These are phyloP conservation scores for Channa argus DNA, from an alignment of 2,113 vertebrate species.

Conservation along the genomic window DNA sequence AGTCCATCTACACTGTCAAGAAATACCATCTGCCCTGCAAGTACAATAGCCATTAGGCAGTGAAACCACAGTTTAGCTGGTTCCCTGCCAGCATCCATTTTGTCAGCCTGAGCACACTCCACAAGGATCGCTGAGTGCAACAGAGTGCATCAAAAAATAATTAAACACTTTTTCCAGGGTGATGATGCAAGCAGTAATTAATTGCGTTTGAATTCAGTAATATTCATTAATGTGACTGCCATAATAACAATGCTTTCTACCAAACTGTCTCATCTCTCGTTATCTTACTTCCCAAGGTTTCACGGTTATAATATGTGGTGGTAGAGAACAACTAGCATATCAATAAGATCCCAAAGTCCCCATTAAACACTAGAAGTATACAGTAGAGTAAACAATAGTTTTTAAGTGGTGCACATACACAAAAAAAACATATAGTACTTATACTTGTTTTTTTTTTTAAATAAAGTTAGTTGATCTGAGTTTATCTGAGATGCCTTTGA, in stretches of 20 bases:
- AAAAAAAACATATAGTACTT: neutral
- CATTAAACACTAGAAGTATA: neutral
- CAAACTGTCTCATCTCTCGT: constrained; percentile 55
- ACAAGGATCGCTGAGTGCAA: constrained; percentile 60
- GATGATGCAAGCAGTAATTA: constrained; percentile 79
- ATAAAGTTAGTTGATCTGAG: too few species aligned
- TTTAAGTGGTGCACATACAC: neutral
- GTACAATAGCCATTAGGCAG: constrained; percentile 69
- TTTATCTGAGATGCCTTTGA: neutral
- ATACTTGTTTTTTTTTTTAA: neutral
- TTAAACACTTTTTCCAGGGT: constrained; percentile 76
- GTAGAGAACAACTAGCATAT: constrained; percentile 18
- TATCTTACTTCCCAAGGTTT: constrained; percentile 47
- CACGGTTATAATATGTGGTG: constrained; percentile 36
- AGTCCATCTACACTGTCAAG: constrained; percentile 46
- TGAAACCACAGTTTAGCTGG: constrained; percentile 69
- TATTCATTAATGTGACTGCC: constrained; percentile 72
- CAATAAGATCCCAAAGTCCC: constrained; percentile 1
- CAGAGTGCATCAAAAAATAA: constrained; percentile 78
- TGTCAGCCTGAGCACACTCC: constrained; percentile 72
- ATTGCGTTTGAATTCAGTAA: constrained; percentile 69
- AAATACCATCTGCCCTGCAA: constrained; percentile 67
- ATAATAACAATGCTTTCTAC: constrained; percentile 68
- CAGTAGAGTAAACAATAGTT: neutral
- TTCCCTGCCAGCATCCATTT: constrained; percentile 74